Percentiles rank a stretch among this genome's conserved stretches.
Evolutionary conservation across 2,797 vertebrate species (phyloP).

Genomic region (Micrastur ruficollis): DNA sequence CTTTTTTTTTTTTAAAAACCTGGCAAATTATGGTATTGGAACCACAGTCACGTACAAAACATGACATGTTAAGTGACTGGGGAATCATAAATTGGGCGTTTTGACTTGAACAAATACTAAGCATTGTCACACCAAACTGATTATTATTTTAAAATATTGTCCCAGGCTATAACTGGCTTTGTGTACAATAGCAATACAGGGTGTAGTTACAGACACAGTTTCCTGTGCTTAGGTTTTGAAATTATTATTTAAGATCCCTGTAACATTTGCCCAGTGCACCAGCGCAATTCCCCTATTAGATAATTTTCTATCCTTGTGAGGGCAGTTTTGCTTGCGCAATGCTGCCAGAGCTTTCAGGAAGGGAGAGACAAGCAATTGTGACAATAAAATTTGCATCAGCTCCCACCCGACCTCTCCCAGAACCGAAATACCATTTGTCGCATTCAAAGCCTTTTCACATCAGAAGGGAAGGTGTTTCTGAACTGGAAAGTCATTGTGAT

Average conservation of each 20-base stretch:
- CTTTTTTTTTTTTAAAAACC: neutral
- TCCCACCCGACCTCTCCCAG: slow-evolving; percentile 73
- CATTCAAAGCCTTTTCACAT: slow-evolving; percentile 38
- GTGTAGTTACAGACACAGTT: slow-evolving; percentile 69
- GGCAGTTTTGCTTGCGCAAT: slow-evolving; percentile 47
- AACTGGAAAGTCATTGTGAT: slow-evolving; percentile 19
- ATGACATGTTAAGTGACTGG: neutral
- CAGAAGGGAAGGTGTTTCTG: slow-evolving; percentile 39
- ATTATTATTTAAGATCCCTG: slow-evolving; percentile 60
- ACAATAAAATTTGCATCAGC: slow-evolving; percentile 70
- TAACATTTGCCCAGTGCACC: slow-evolving; percentile 27
- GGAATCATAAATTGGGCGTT: slow-evolving; percentile 12
- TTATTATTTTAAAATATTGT: slow-evolving; percentile 50
- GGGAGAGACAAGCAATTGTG: slow-evolving; percentile 74
- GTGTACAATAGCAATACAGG: slow-evolving; percentile 57
- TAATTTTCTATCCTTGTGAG: slow-evolving; percentile 70
- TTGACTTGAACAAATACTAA: slow-evolving; percentile 5
- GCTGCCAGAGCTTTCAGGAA: slow-evolving; percentile 76
- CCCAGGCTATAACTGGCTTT: slow-evolving; percentile 14
- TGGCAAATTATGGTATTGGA: neutral
- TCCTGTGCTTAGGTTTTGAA: slow-evolving; percentile 68
- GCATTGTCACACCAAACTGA: slow-evolving; percentile 31
- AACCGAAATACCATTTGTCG: slow-evolving; percentile 28
- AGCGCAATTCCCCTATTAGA: slow-evolving; percentile 67
- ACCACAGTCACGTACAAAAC: neutral